phyloP scores from a whole-genome alignment of 2,797 vertebrate genomes.

The Bovichtus diacanthus region DNA sequence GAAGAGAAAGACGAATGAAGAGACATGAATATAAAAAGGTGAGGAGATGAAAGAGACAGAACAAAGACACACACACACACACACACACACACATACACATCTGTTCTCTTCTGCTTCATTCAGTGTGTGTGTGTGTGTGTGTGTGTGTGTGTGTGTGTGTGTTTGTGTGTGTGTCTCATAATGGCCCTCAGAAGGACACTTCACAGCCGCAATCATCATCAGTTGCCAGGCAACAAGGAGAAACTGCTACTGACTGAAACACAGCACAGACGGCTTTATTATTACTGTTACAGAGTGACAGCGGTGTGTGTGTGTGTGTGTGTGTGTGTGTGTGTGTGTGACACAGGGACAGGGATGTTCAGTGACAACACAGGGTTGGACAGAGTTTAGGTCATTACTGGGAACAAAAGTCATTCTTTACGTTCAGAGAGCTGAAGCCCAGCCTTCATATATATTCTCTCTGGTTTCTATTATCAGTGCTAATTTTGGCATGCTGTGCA shows the following conservation, averaged over 20 bases:
- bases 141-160: slow-evolving; percentile 50
- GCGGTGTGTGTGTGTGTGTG: slow-evolving; percentile 35
- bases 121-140: slow-evolving; percentile 45
- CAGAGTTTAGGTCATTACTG: slow-evolving; percentile 5
- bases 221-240: slow-evolving; percentile 79
- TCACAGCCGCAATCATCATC: slow-evolving; percentile 82
- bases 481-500: too few species aligned
- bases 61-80: slow-evolving; percentile 45
- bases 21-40: slow-evolving; percentile 50
- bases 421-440: background rate
- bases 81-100: slow-evolving; percentile 40
- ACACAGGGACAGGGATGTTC: too few species aligned
- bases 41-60: slow-evolving; percentile 45
- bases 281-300: slow-evolving; percentile 45
- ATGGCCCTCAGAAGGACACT: slow-evolving; percentile 86
- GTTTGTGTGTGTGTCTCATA: slow-evolving; percentile 68
- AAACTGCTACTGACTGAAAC: slow-evolving; percentile 65
- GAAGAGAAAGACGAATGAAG: slow-evolving; percentile 18
- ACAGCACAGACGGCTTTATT: slow-evolving; percentile 55
- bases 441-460: too few species aligned
- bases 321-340: slow-evolving; percentile 1
- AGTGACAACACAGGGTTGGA: background rate
- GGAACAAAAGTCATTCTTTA: background rate
- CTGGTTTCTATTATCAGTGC: too few species aligned
- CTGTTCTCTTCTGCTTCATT: slow-evolving; percentile 33